A percentile compares a stretch with the other conserved stretches of the same genome.
phyloP scores from a whole-genome alignment of 2,797 vertebrate species.

The Babyrousa celebensis region DNA sequence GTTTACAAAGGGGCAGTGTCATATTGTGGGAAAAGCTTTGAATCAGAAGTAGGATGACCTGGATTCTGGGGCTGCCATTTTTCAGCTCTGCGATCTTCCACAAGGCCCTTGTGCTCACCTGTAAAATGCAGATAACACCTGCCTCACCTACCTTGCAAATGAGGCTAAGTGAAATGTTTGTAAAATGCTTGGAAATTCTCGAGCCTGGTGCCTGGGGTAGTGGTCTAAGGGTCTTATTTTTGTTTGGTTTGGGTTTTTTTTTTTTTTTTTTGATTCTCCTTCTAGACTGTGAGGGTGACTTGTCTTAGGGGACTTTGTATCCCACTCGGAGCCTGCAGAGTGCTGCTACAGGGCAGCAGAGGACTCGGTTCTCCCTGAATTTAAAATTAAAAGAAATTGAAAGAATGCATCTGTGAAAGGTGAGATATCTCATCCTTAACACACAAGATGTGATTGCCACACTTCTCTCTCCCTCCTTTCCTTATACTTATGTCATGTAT shows the following conservation, averaged over 20 bases:
- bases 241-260: conserved; percentile 10
- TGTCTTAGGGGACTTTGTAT: not conserved
- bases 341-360: fast-evolving
- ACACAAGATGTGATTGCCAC: not conserved
- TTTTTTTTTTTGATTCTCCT: not conserved
- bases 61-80: conserved; percentile 45
- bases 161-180: conserved; percentile 27
- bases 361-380: not conserved
- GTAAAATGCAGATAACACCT: conserved; percentile 67
- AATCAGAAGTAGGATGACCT: conserved; percentile 26
- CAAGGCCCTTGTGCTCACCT: conserved; percentile 52
- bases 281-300: not conserved
- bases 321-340: not conserved
- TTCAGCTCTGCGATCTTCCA: conserved; percentile 29
- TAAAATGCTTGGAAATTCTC: conserved; percentile 27
- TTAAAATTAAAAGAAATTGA: conserved; percentile 5
- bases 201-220: not conserved
- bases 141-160: conserved; percentile 2
- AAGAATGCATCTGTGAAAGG: not conserved
- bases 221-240: not conserved
- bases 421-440: not conserved
- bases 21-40: conserved; percentile 34
- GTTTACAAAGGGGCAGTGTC: conserved; percentile 69
- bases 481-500: not conserved
- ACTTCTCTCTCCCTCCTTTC: not conserved